These are phyloP conservation scores for Oegoconia quadripuncta DNA, from an alignment of 2,888 invertebrate genomes.

Conservation along the genomic window DNA sequence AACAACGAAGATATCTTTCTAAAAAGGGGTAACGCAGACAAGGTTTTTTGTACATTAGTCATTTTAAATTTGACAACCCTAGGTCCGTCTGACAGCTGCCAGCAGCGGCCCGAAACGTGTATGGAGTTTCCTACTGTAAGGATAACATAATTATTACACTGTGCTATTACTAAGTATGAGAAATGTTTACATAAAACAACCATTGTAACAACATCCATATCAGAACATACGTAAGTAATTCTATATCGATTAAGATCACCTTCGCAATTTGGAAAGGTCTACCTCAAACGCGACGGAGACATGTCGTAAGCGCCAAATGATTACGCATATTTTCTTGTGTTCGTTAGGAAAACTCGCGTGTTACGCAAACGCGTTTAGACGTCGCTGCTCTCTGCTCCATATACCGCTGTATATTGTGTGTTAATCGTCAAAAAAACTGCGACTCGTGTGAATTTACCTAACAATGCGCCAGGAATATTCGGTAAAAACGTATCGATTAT, in stretches of 20 bases:
- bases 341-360: conserved; percentile 32
- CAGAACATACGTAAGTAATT: too few relatives aligned
- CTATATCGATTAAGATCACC: neutral
- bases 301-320: conserved; percentile 2
- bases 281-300: neutral
- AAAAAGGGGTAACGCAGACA: too few relatives aligned
- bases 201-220: too few relatives aligned
- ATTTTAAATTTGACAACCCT: too few relatives aligned
- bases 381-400: conserved; percentile 37
- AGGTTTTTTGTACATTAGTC: too few relatives aligned
- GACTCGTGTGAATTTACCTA: conserved; percentile 33
- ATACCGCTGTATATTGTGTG: conserved; percentile 37
- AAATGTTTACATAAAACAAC: too few relatives aligned
- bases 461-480: conserved; percentile 19
- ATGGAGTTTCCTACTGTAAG: too few relatives aligned
- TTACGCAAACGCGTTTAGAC: conserved; percentile 43
- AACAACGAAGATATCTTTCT: too few relatives aligned
- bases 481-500: conserved; percentile 24
- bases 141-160: too few relatives aligned
- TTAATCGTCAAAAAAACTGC: conserved; percentile 32
- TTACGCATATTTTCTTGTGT: conserved; percentile 23
- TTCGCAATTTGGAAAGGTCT: neutral
- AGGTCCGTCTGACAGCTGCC: too few relatives aligned
- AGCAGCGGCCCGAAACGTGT: too few relatives aligned
- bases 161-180: too few relatives aligned